Base-by-base conservation (phyloP, 1,140 invertebrate species). In the Cydia splendana region DNA sequence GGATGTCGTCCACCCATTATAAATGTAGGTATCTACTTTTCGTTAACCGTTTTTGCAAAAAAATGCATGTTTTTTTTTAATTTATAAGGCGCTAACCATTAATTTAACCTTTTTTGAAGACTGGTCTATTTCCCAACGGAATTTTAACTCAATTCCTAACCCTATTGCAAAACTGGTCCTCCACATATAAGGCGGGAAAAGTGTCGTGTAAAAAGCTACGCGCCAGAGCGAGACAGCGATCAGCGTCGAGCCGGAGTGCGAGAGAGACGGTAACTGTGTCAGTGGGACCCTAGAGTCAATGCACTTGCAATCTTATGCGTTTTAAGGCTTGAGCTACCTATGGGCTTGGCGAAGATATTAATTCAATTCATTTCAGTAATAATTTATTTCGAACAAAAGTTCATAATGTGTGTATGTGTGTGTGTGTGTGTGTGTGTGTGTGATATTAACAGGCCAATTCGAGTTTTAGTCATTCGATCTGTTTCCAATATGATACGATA, bases 111-210 rank as follows among this genome's bases (percentile, higher is more conserved):
- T 57, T 57, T 18, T 18, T 57, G 7, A 57, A 57, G 2, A 9
- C 18, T 24, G 20, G 10, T 62, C 7, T 71, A 71, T 38, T 38
- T 71, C 67, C 3, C 38, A 71, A 71, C 67, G 30, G 34, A 71
- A 42, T 42, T 71, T 42, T 38, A 18, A 42, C 34, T 42, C 4
- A 71, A 71, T 38, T 38, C 67, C 67, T 71, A 71, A 38, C 67
- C 67, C 67, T 71, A 75, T 87, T 88, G 82, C 81, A 79, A 88
- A 87, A 85, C 82, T 76, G 78, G 84, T 82, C 80, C 69, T 78
- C 76, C 78, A 80, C 84, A 81, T 82, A 85, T 88, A 84, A 86
- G 83, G 82, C 82, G 80, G 81, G 85, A 86, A 86, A 86, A 86
- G 79, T 81, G 80, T 82, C 80, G 76, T 76, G 76, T 77, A 88